These are phyloP conservation scores for Endotricha flammealis DNA, from an alignment of 2,888 invertebrate genomes.

Conservation along the genomic window DNA sequence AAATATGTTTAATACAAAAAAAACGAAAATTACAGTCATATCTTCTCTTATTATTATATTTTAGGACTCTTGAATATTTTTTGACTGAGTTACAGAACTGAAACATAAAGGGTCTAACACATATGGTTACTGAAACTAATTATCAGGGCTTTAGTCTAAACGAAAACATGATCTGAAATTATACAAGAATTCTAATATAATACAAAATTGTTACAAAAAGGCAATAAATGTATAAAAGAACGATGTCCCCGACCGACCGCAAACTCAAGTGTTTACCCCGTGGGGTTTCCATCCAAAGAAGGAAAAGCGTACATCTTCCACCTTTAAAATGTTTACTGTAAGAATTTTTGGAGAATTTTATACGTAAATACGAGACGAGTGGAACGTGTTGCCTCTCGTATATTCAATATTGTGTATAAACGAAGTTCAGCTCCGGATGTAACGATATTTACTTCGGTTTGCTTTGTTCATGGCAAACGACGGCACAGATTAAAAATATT, in stretches of 20 bases:
- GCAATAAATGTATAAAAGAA: neutral
- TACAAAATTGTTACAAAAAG: neutral
- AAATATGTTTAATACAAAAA: too few relatives aligned
- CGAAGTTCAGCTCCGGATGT: neutral
- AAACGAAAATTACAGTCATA: too few relatives aligned
- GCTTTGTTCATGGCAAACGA: neutral
- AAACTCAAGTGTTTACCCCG: neutral
- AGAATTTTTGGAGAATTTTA: neutral
- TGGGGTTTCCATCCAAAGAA: neutral
- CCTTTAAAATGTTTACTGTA: conserved; percentile 1
- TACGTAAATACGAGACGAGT: neutral
- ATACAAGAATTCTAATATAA: too few relatives aligned
- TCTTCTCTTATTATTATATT: too few relatives aligned
- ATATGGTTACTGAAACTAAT: too few relatives aligned
- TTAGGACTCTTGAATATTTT: too few relatives aligned
- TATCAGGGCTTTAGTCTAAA: too few relatives aligned
- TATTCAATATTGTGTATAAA: neutral
- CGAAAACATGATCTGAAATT: too few relatives aligned
- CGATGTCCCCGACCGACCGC: neutral
- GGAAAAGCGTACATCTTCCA: conserved; percentile 1
- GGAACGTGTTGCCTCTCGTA: neutral
- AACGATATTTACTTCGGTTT: neutral
- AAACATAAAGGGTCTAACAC: too few relatives aligned
- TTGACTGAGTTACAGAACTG: too few relatives aligned
- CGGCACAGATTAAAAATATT: neutral